phyloP scores from a whole-genome alignment of 2,113 vertebrate genomes.

The Cichladusa arquata region DNA sequence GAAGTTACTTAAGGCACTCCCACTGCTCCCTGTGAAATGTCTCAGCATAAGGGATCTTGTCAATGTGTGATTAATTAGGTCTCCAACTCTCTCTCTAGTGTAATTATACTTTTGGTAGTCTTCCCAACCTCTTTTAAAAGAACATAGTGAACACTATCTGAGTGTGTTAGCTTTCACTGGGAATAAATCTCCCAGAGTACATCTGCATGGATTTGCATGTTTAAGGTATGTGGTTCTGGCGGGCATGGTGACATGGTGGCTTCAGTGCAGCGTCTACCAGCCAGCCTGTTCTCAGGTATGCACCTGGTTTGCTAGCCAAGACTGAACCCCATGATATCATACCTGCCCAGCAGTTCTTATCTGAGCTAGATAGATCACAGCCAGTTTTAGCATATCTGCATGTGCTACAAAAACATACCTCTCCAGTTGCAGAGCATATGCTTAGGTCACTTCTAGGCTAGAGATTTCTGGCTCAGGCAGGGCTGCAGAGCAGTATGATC shows the following conservation, averaged over 20 bases:
- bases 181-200: not conserved
- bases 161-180: not conserved
- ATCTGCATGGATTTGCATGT: not conserved
- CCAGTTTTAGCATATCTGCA: not conserved
- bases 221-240: not conserved
- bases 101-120: constrained; percentile 37
- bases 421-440: not conserved
- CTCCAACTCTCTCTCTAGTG: not conserved
- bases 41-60: constrained; percentile 5
- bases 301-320: not conserved
- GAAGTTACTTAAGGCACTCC: not conserved
- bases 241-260: accelerated
- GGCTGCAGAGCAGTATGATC: not conserved
- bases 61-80: constrained; percentile 41
- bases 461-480: not conserved
- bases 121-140: not conserved
- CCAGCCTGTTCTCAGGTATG: not conserved
- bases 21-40: not conserved
- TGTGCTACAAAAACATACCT: not conserved
- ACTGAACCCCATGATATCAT: not conserved
- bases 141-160: not conserved
- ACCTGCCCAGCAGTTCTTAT: not conserved
- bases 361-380: not conserved
- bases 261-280: not conserved
- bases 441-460: constrained; percentile 2